Conservation (phyloP, 2,113 vertebrate genomes). For the Notothenia rossii region DNA sequence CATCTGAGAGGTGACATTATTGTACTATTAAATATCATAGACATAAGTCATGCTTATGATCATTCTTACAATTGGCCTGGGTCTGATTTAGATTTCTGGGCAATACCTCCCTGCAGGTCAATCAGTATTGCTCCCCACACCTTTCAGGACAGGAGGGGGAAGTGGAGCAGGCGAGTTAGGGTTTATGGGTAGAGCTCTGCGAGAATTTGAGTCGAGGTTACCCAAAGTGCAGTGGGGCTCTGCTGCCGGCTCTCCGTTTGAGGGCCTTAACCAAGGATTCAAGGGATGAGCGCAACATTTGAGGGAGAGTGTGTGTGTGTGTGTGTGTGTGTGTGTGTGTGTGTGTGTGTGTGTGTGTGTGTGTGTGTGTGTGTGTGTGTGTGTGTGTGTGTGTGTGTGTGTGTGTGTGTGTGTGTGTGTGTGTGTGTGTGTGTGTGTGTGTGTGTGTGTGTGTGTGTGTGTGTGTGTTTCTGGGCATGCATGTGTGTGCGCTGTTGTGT, state of each 20-base stretch:
- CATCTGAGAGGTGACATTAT: not conserved
- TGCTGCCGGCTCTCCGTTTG: slow-evolving; percentile 59
- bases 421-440: slow-evolving; percentile 24
- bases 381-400: slow-evolving; percentile 31
- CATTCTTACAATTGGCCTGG: slow-evolving; percentile 7
- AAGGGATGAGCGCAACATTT: slow-evolving; percentile 60
- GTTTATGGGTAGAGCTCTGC: slow-evolving; percentile 46
- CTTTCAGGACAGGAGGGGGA: slow-evolving; percentile 34
- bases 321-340: slow-evolving; percentile 18
- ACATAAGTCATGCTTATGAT: not conserved
- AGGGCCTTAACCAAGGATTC: slow-evolving; percentile 66
- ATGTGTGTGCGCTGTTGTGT: slow-evolving; percentile 6
- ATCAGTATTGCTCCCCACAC: slow-evolving; percentile 10
- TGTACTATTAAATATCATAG: not conserved
- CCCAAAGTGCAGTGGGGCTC: slow-evolving; percentile 70
- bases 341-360: slow-evolving; percentile 26
- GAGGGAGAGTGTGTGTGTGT: slow-evolving; percentile 13
- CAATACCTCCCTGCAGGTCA: not conserved
- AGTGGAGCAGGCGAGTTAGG: slow-evolving; percentile 23
- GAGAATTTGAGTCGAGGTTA: slow-evolving; percentile 62
- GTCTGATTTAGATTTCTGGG: slow-evolving; percentile 26
- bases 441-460: slow-evolving; percentile 21
- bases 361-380: slow-evolving; percentile 26
- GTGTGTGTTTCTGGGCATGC: slow-evolving; percentile 22
- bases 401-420: slow-evolving; percentile 20